Conservation (phyloP, 2,113 vertebrate species). For the Geococcyx californianus region DNA sequence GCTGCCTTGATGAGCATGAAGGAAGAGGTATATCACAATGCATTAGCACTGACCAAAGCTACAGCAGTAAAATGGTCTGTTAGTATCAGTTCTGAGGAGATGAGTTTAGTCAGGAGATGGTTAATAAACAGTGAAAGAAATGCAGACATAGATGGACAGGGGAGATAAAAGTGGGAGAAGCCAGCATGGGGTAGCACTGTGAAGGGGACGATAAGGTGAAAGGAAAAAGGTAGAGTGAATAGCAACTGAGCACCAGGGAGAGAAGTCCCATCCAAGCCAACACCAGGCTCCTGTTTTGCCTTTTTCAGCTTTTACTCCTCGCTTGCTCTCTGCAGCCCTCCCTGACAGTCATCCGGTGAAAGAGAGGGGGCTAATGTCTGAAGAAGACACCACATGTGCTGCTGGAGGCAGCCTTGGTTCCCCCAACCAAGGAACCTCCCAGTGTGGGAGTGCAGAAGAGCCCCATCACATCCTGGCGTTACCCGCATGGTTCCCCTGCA, state of each 20-base stretch:
- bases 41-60: background rate
- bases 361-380: background rate
- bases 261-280: background rate
- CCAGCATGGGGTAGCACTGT: background rate
- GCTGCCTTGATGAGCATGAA: background rate
- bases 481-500: background rate
- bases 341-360: background rate
- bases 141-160: background rate
- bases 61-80: background rate
- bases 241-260: rapidly evolving
- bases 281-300: background rate
- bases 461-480: rapidly evolving
- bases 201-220: background rate
- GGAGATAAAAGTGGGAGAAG: background rate
- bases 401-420: background rate
- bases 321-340: background rate
- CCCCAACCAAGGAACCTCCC: rapidly evolving
- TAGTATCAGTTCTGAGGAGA: background rate
- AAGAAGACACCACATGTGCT: background rate
- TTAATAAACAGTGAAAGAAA: background rate
- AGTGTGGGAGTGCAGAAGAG: background rate
- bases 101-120: background rate
- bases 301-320: background rate
- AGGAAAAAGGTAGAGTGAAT: background rate
- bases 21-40: background rate